Percentiles rank a stretch among this genome's conserved stretches.
Conservation (phyloP, 2,888 invertebrate species). For the Drosophila melanosoma region DNA sequence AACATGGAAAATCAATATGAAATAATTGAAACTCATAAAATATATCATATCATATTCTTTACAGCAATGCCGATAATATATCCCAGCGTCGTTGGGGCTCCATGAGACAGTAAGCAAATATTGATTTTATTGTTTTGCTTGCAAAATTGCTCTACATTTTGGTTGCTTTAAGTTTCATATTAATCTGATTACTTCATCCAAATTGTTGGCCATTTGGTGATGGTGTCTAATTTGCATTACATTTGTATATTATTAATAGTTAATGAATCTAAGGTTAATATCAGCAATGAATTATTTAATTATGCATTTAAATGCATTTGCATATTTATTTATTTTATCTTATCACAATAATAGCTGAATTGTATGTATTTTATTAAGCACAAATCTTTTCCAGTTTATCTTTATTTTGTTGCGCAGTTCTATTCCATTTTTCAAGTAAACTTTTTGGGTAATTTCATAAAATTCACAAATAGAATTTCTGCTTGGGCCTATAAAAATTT, state of each 20-base stretch:
- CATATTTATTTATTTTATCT: background rate
- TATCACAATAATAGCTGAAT: background rate
- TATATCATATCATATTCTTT: conserved; percentile 75
- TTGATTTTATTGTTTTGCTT: conserved; percentile 23
- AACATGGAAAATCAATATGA: background rate
- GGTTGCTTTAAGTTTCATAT: conserved; percentile 32
- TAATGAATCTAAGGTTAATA: conserved; percentile 10
- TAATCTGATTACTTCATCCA: conserved; percentile 27
- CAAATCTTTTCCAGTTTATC: conserved; percentile 15
- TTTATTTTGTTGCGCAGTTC: conserved; percentile 1
- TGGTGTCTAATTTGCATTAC: conserved; percentile 38
- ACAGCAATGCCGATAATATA: conserved; percentile 87
- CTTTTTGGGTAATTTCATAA: conserved; percentile 27
- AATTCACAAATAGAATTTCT: conserved; percentile 35
- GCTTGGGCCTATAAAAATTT: conserved; percentile 34
- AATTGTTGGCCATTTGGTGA: conserved; percentile 48
- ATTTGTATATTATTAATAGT: background rate
- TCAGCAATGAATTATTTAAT: background rate
- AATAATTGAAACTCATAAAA: conserved; percentile 5
- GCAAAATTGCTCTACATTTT: conserved; percentile 12
- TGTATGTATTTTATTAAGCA: background rate
- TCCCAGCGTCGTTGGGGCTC: conserved; percentile 88
- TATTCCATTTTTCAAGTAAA: conserved; percentile 24
- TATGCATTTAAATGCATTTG: background rate
- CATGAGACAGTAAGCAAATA: conserved; percentile 87